These are phyloP conservation scores for Aporrectodea caliginosa DNA, from an alignment of 1,140 invertebrate species.

Conservation along the genomic window DNA sequence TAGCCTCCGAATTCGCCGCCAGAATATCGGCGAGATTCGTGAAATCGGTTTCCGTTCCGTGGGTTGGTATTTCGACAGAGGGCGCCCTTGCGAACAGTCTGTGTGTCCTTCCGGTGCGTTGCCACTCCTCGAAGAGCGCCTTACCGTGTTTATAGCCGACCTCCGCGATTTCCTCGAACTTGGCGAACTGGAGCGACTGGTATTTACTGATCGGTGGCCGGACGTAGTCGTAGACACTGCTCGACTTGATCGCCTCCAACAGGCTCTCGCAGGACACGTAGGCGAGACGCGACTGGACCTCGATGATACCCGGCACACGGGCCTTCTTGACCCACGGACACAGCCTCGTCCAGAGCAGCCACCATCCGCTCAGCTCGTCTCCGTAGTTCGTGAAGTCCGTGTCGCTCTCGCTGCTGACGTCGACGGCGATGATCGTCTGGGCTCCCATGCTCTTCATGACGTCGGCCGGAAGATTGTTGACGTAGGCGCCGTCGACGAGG, in stretches of 20 bases:
- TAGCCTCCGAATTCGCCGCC: not conserved
- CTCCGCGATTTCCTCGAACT: conserved; percentile 73
- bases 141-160: conserved; percentile 70
- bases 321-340: conserved; percentile 71
- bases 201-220: conserved; percentile 95
- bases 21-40: not conserved
- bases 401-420: conserved; percentile 96
- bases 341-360: conserved; percentile 83
- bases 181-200: conserved; percentile 93
- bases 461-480: conserved; percentile 97
- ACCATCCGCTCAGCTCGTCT: conserved; percentile 94
- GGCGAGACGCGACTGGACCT: conserved; percentile 93
- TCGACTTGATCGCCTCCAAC: conserved; percentile 92
- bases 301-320: conserved; percentile 71
- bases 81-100: not conserved
- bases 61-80: not conserved
- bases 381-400: conserved; percentile 96
- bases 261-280: conserved; percentile 97
- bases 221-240: conserved; percentile 97
- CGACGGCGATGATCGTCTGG: conserved; percentile 91
- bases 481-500: conserved; percentile 97
- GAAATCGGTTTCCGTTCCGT: not conserved
- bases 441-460: conserved; percentile 63
- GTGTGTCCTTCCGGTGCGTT: conserved; percentile 55
- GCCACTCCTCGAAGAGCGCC: conserved; percentile 78